These are phyloP conservation scores for Rhabdomys dilectus DNA, from an alignment of 2,113 vertebrate genomes.

Conservation along the genomic window DNA sequence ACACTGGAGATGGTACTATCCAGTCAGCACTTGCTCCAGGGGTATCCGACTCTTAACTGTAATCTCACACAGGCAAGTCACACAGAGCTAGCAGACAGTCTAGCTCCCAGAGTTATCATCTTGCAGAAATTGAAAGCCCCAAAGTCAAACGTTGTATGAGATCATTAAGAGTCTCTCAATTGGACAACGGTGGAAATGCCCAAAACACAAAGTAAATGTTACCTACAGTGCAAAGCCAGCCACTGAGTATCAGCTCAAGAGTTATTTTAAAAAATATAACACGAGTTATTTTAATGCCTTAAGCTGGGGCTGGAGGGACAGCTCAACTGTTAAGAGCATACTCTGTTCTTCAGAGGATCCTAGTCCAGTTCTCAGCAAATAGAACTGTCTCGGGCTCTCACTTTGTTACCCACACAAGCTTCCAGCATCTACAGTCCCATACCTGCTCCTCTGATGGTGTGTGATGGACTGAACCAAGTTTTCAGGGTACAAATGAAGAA, in stretches of 20 bases:
- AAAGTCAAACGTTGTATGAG: background rate
- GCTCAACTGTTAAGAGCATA: background rate
- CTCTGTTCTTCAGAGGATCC: background rate
- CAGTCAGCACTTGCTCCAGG: too few relatives aligned
- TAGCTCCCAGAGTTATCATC: too few relatives aligned
- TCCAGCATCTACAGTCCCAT: background rate
- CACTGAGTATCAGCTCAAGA: background rate
- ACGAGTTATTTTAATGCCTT: background rate
- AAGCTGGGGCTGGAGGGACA: background rate
- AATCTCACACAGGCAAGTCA: background rate
- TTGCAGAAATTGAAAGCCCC: background rate
- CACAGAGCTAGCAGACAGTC: background rate
- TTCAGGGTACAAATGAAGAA: background rate
- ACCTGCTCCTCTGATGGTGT: background rate
- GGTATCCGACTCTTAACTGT: background rate
- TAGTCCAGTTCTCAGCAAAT: background rate
- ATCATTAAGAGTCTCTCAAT: background rate
- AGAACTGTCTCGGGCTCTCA: background rate
- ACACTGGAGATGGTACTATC: background rate
- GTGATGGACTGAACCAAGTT: too few relatives aligned
- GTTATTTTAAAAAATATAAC: background rate
- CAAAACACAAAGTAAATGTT: accelerated
- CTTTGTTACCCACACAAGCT: background rate
- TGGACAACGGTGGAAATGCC: accelerated
- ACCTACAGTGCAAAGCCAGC: accelerated